phyloP scores from a whole-genome alignment of 2,797 vertebrate species.

The Tympanoctomys barrerae region DNA sequence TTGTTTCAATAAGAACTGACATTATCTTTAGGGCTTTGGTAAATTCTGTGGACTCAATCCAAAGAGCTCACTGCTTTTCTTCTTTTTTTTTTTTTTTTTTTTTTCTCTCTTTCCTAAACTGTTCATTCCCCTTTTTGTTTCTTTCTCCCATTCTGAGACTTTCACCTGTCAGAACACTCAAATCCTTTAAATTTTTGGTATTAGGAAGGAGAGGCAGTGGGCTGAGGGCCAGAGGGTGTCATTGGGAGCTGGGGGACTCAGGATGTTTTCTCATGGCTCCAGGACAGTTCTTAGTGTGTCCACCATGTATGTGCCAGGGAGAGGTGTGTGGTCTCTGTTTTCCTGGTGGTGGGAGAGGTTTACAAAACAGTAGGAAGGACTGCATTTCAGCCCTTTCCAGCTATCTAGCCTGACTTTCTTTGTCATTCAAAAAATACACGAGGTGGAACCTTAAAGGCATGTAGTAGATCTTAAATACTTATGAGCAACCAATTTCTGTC shows the following conservation, averaged over 20 bases:
- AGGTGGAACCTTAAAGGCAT: not conserved
- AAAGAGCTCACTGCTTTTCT: not conserved
- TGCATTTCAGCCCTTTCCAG: not conserved
- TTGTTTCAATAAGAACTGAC: not conserved
- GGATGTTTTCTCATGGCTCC: not conserved
- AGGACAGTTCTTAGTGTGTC: not conserved
- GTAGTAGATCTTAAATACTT: not conserved
- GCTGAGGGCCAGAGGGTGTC: not conserved
- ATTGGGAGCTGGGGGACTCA: not conserved
- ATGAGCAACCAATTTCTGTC: not conserved
- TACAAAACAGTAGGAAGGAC: not conserved
- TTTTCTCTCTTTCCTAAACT: not conserved
- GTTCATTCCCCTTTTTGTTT: not conserved
- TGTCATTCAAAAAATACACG: not conserved
- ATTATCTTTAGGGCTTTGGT: not conserved
- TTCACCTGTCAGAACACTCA: not conserved
- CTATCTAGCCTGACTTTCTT: not conserved
- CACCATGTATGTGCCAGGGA: accelerated
- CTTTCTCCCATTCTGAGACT: not conserved
- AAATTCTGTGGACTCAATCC: not conserved
- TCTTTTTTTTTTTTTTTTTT: too few species aligned
- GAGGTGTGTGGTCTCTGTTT: not conserved
- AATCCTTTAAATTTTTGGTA: not conserved
- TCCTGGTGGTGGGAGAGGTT: not conserved
- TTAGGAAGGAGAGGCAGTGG: not conserved